These are phyloP conservation scores for Notechis scutatus DNA, from an alignment of 2,113 vertebrate genomes.

Conservation along the genomic window DNA sequence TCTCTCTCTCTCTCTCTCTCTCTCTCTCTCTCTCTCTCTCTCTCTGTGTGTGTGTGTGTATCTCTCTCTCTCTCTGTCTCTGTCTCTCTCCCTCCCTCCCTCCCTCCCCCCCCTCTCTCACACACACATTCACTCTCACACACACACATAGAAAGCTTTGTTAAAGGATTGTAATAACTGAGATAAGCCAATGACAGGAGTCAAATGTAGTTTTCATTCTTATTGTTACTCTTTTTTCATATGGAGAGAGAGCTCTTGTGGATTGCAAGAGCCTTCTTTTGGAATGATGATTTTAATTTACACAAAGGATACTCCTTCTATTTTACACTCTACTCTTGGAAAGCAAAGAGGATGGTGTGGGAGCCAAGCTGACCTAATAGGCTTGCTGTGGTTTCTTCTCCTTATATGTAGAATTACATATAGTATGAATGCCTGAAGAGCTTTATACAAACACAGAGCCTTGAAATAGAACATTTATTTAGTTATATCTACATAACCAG, in stretches of 20 bases:
- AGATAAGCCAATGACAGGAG: background rate
- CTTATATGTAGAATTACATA: background rate
- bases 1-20: background rate
- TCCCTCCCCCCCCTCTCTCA: no score
- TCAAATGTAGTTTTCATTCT: background rate
- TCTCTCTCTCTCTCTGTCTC: background rate
- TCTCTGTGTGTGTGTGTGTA: background rate
- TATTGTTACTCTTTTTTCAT: background rate
- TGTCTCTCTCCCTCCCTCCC: background rate
- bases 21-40: background rate
- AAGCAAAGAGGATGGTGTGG: background rate
- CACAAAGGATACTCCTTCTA: background rate
- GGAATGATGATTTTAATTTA: background rate
- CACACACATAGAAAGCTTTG: background rate
- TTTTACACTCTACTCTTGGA: background rate
- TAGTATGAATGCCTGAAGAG: background rate
- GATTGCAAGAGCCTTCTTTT: background rate
- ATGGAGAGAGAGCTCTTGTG: background rate
- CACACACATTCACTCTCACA: background rate
- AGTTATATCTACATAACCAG: constrained; percentile 7
- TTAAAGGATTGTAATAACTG: background rate
- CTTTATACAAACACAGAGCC: background rate
- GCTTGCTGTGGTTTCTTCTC: background rate
- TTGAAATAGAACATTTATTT: constrained; percentile 5
- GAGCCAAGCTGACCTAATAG: background rate